phyloP scores from a whole-genome alignment of 2,797 vertebrate species.

The Kryptolebias ocellatus region DNA sequence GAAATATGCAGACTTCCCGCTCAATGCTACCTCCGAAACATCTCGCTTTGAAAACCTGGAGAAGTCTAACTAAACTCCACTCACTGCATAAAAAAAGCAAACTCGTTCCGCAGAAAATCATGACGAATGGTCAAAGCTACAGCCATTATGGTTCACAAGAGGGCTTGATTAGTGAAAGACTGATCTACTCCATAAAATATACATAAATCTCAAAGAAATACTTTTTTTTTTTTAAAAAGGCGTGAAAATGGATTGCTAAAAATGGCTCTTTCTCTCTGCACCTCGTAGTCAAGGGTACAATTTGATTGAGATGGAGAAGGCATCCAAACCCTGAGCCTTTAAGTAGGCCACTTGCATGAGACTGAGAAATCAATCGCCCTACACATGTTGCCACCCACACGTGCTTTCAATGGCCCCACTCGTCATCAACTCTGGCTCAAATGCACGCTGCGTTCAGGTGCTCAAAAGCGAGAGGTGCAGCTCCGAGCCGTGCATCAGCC shows the following conservation, averaged over 20 bases:
- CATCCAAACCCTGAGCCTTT: conserved; percentile 56
- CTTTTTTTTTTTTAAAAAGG: not conserved
- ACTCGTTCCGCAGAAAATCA: too few relatives aligned
- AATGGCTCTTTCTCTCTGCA: conserved; percentile 8
- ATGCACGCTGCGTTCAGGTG: conserved; percentile 57
- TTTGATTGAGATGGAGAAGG: conserved; percentile 62
- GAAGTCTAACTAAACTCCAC: conserved; percentile 31
- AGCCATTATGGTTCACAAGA: not conserved
- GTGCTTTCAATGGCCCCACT: conserved; percentile 61
- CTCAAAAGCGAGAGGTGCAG: conserved; percentile 28
- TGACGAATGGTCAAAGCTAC: conserved; percentile 5
- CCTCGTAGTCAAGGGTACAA: conserved; percentile 45
- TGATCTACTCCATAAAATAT: not conserved
- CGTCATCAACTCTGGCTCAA: conserved; percentile 46
- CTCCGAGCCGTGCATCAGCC: conserved; percentile 30
- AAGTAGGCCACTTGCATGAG: conserved; percentile 67
- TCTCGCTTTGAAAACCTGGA: conserved; percentile 53
- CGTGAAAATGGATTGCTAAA: conserved; percentile 23
- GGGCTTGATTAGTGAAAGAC: not conserved
- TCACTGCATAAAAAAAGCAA: too few relatives aligned
- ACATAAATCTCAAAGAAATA: conserved; percentile 1
- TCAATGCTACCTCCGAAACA: conserved; percentile 30
- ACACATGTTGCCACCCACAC: conserved; percentile 68
- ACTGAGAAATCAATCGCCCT: conserved; percentile 65
- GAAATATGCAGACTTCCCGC: conserved; percentile 26